Evolutionary conservation across 2,888 invertebrate species (phyloP).

Genomic region (Scaptodrosophila latifasciaeformis): DNA sequence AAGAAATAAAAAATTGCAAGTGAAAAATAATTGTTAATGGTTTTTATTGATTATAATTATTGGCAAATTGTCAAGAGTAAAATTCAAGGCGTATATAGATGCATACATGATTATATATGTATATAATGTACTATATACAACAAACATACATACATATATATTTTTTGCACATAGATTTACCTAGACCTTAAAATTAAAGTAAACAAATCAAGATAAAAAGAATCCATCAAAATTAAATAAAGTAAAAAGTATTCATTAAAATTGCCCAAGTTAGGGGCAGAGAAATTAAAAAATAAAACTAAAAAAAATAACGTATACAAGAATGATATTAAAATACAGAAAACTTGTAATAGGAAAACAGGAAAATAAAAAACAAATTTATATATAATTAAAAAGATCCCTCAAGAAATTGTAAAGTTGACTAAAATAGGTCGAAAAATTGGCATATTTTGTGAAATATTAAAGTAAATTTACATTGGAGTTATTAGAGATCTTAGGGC

Average conservation of each 20-base stretch:
- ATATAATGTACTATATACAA: conserved; percentile 29
- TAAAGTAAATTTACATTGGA: too few species aligned
- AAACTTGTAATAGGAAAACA: too few species aligned
- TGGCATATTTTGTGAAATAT: too few species aligned
- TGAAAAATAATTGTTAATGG: conserved; percentile 50
- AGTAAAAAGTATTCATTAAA: conserved; percentile 21
- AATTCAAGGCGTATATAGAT: conserved; percentile 21
- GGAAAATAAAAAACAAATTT: conserved; percentile 6
- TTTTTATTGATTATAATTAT: conserved; percentile 44
- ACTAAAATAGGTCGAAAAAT: too few species aligned
- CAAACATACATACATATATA: conserved; percentile 45
- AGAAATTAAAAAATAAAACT: conserved; percentile 8
- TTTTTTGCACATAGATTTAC: conserved; percentile 65
- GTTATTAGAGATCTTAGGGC: too few species aligned
- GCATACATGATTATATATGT: conserved; percentile 33
- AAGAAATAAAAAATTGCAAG: conserved; percentile 14
- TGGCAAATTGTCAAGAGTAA: conserved; percentile 58
- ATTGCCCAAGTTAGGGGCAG: too few species aligned
- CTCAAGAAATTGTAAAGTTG: conserved; percentile 49
- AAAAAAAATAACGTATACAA: conserved; percentile 11
- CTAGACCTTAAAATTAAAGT: conserved; percentile 31
- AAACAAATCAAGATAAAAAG: background rate
- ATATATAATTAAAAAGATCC: background rate
- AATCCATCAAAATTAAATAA: conserved; percentile 11
- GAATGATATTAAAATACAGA: conserved; percentile 18